phyloP scores from a whole-genome alignment of 2,797 vertebrate species.

The Steatocranus sp. region DNA sequence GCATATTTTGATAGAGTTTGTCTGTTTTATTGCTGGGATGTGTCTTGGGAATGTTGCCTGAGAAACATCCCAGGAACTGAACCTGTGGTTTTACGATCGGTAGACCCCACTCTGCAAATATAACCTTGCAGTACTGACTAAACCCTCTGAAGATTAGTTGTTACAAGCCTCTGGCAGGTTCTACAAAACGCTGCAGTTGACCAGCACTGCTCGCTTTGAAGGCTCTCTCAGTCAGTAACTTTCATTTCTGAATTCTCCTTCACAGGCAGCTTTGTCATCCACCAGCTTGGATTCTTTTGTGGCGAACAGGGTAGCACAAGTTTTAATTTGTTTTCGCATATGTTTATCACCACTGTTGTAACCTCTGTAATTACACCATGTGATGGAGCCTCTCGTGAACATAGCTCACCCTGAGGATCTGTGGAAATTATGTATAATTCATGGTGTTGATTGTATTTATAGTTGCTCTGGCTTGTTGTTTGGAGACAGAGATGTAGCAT shows the following conservation, averaged over 20 bases:
- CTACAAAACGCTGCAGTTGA: conserved; percentile 4
- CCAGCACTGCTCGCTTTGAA: background rate
- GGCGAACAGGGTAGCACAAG: conserved; percentile 3
- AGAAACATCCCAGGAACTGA: background rate
- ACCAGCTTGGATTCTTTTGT: conserved; percentile 15
- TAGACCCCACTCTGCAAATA: background rate
- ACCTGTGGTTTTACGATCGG: background rate
- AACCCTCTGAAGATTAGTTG: background rate
- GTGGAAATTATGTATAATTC: conserved; percentile 63
- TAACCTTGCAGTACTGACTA: background rate
- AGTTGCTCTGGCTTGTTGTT: conserved; percentile 44
- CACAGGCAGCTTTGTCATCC: conserved; percentile 10
- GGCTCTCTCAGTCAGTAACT: background rate
- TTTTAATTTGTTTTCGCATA: conserved; percentile 43
- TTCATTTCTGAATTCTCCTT: background rate
- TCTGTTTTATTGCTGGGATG: background rate
- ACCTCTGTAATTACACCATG: conserved; percentile 58
- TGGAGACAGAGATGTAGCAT: conserved; percentile 36
- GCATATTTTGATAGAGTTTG: background rate
- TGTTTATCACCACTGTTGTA: conserved; percentile 38
- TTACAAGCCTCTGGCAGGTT: background rate
- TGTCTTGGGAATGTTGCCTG: background rate
- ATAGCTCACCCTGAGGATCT: conserved; percentile 48
- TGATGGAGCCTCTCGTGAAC: conserved; percentile 19
- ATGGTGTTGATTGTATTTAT: conserved; percentile 62